These are phyloP conservation scores for Ectemnius lituratus DNA, from an alignment of 2,888 invertebrate species.

Conservation along the genomic window DNA sequence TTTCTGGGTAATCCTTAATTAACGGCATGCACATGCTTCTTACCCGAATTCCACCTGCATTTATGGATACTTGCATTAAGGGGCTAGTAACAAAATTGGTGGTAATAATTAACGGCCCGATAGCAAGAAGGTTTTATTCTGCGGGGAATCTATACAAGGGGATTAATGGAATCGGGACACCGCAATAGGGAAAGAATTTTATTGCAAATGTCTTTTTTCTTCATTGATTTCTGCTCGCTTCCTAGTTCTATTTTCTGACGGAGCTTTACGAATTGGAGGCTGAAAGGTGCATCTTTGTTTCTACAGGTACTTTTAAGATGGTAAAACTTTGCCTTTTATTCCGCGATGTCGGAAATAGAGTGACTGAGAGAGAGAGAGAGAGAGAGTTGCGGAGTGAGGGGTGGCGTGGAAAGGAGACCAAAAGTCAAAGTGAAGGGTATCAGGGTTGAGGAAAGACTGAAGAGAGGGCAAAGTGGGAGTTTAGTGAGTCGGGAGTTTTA, in stretches of 20 bases:
- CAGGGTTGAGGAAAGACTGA: conserved; percentile 4
- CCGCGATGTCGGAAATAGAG: conserved; percentile 21
- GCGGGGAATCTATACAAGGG: too few relatives aligned
- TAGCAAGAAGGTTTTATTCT: background rate
- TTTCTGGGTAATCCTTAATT: conserved; percentile 18
- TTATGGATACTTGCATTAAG: background rate
- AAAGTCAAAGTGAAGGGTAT: conserved; percentile 12
- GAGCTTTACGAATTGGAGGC: conserved; percentile 44
- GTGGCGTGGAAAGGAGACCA: conserved; percentile 9
- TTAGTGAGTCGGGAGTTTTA: conserved; percentile 64
- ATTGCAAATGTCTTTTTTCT: too few relatives aligned
- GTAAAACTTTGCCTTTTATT: conserved; percentile 36
- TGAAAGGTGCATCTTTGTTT: conserved; percentile 59
- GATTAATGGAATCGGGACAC: too few relatives aligned
- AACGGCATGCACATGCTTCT: background rate
- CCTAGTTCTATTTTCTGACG: too few relatives aligned
- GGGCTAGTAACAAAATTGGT: background rate
- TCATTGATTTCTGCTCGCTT: too few relatives aligned
- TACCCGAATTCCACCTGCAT: background rate
- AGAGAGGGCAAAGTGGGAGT: conserved; percentile 50
- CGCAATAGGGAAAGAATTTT: too few relatives aligned
- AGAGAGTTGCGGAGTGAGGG: background rate
- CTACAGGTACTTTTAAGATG: conserved; percentile 44
- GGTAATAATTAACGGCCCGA: background rate
- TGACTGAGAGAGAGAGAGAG: conserved; percentile 14